A percentile compares a stretch with the other conserved stretches of the same genome.
Conservation (phyloP, 2,888 invertebrate genomes). For the Auanema freiburgensis region DNA sequence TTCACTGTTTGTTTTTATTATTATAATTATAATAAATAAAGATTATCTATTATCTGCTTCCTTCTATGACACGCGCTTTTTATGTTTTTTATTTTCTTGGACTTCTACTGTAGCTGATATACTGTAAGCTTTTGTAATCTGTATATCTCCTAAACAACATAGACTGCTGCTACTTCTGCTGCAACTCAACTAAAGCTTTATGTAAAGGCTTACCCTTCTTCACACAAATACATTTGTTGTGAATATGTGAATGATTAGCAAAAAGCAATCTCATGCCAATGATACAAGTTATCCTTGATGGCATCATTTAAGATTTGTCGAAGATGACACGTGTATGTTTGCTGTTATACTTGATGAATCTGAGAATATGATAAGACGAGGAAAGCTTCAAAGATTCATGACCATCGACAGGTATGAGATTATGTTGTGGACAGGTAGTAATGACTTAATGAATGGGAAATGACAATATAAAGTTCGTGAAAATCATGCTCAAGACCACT, state of each 20-base stretch:
- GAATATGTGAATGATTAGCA: too few species aligned
- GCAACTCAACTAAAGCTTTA: too few species aligned
- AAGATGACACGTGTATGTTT: slow-evolving; percentile 33
- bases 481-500: background rate
- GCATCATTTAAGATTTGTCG: slow-evolving; percentile 29
- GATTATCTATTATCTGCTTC: background rate
- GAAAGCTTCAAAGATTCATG: slow-evolving; percentile 26
- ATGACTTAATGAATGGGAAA: slow-evolving; percentile 23
- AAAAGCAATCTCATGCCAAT: too few species aligned
- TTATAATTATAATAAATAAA: slow-evolving; percentile 1
- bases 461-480: background rate
- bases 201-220: too few species aligned
- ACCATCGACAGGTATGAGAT: slow-evolving; percentile 31
- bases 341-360: slow-evolving; percentile 40
- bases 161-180: too few species aligned
- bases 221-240: too few species aligned
- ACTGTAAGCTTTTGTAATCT: too few species aligned
- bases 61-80: background rate
- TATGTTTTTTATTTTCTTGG: background rate
- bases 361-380: slow-evolving; percentile 19
- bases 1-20: slow-evolving; percentile 1
- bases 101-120: too few species aligned
- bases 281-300: background rate
- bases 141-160: too few species aligned
- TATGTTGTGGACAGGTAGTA: slow-evolving; percentile 19